Conservation (phyloP, 2,797 vertebrate species). For the Vultur gryphus region DNA sequence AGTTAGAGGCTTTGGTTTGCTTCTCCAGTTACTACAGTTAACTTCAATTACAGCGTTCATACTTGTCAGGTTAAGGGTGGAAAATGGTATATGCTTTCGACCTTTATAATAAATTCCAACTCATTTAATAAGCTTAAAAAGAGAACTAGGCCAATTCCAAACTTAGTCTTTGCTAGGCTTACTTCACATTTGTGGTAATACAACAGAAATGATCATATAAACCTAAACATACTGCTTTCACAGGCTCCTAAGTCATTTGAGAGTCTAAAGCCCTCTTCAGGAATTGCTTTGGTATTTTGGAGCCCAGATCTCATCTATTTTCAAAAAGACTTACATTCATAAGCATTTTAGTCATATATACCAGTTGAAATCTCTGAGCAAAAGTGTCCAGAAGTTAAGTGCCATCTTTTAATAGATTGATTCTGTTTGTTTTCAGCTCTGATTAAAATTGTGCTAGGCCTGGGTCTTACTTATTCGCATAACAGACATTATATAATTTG, state of each 20-base stretch:
- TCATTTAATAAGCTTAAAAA: not conserved
- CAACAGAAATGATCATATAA: not conserved
- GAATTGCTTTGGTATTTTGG: not conserved
- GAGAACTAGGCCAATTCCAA: not conserved
- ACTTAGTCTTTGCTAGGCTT: not conserved
- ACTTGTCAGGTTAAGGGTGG: not conserved
- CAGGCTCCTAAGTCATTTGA: not conserved
- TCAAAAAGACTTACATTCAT: not conserved
- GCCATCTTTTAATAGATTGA: not conserved
- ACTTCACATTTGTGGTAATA: not conserved
- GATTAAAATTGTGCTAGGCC: not conserved
- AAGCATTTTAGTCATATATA: not conserved
- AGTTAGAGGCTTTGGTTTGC: not conserved
- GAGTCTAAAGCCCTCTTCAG: not conserved
- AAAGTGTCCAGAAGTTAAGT: not conserved
- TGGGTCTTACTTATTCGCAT: not conserved
- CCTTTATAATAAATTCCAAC: not conserved
- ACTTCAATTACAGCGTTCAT: not conserved
- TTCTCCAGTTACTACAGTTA: not conserved
- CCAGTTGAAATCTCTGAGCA: not conserved
- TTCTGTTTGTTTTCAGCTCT: not conserved
- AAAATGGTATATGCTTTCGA: not conserved
- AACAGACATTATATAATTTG: not conserved
- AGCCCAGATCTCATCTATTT: not conserved
- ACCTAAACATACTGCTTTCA: not conserved